These are phyloP conservation scores for Isotomurus palustris DNA, from an alignment of 2,888 invertebrate species.

Conservation along the genomic window DNA sequence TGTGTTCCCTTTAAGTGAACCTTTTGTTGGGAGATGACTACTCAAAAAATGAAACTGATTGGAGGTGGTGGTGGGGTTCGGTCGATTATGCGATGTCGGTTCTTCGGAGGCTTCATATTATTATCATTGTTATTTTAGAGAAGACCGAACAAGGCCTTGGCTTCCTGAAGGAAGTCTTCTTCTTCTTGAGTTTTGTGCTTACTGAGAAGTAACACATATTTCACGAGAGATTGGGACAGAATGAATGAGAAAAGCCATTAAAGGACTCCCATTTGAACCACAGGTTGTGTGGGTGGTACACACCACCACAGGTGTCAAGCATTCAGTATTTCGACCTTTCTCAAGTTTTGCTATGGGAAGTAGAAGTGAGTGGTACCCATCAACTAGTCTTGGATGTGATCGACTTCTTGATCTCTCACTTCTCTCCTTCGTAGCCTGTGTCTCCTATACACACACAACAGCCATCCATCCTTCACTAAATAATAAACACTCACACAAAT, in stretches of 20 bases:
- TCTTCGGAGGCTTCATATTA: too few species aligned
- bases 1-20: too few species aligned
- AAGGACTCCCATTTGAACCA: conserved; percentile 40
- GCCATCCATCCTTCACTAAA: background rate
- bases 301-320: conserved; percentile 32
- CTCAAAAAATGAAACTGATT: too few species aligned
- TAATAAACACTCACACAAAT: conserved; percentile 2
- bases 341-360: conserved; percentile 23
- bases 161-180: too few species aligned
- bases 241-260: conserved; percentile 41
- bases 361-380: conserved; percentile 1
- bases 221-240: conserved; percentile 37
- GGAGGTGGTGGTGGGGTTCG: too few species aligned
- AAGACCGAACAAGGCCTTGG: too few species aligned
- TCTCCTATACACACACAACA: background rate
- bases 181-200: conserved; percentile 5
- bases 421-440: background rate
- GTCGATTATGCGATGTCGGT: too few species aligned
- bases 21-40: too few species aligned
- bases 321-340: conserved; percentile 21
- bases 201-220: conserved; percentile 40
- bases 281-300: conserved; percentile 31
- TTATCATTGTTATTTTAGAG: too few species aligned
- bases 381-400: conserved; percentile 22
- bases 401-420: conserved; percentile 25